phyloP scores from a whole-genome alignment of 2,888 invertebrate genomes.

The Leptinotarsa juncta region DNA sequence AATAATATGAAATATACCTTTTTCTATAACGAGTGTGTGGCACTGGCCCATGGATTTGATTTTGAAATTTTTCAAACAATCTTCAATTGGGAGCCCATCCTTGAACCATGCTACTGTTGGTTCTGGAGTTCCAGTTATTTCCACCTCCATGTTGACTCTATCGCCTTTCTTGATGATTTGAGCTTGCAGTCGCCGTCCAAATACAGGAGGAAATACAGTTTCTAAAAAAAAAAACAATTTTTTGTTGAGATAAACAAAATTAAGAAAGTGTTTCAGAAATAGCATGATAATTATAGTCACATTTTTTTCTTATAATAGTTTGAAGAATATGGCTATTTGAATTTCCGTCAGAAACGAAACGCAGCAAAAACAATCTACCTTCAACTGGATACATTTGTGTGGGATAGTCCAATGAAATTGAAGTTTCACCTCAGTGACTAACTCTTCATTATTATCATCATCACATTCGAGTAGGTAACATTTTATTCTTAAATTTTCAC shows the following conservation, averaged over 20 bases:
- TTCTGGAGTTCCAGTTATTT: conserved; percentile 82
- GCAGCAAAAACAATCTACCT: no score
- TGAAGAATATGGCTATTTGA: no score
- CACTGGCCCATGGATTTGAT: conserved; percentile 76
- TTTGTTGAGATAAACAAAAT: conserved; percentile 2
- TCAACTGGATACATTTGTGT: no score
- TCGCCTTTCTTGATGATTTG: conserved; percentile 79
- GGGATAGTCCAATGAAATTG: no score
- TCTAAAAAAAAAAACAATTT: conserved; percentile 66
- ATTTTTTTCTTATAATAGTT: no score
- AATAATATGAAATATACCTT: conserved; percentile 67
- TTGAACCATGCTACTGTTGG: conserved; percentile 81
- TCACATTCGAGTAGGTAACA: no score
- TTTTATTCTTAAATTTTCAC: no score
- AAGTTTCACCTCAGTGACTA: no score
- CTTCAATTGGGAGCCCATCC: conserved; percentile 74
- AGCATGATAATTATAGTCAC: no score
- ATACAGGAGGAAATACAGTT: conserved; percentile 83
- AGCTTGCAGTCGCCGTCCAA: conserved; percentile 81
- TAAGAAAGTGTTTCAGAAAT: no score
- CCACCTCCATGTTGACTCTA: conserved; percentile 79
- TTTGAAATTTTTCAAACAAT: conserved; percentile 69
- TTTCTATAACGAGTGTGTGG: conserved; percentile 77
- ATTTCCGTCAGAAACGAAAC: no score
- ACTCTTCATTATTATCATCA: no score